Percentiles rank a stretch among this genome's conserved stretches.
phyloP scores from a whole-genome alignment of 2,797 vertebrate species.

The Hemibagrus guttatus region DNA sequence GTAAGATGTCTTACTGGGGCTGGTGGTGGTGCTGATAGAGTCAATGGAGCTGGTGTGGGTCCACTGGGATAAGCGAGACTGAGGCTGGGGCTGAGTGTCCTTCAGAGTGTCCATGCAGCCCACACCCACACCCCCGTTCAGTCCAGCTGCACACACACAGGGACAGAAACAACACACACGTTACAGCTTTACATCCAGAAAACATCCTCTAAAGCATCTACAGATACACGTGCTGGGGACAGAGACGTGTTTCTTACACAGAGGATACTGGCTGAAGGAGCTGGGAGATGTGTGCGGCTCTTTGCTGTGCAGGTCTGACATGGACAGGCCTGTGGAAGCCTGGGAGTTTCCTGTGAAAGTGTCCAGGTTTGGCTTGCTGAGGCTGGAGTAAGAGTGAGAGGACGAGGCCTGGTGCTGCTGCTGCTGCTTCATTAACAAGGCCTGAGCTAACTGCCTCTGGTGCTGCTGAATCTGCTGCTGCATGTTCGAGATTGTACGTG shows the following conservation, averaged over 20 bases:
- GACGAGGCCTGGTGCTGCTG: conserved; percentile 81
- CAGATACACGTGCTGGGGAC: neutral
- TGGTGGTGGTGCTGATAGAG: conserved; percentile 88
- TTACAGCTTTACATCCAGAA: neutral
- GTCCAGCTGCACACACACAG: conserved; percentile 78
- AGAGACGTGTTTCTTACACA: conserved; percentile 77
- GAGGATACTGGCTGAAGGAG: conserved; percentile 90
- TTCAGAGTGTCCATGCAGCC: conserved; percentile 96
- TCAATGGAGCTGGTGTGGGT: conserved; percentile 96
- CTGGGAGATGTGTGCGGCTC: conserved; percentile 92
- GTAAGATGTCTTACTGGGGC: conserved; percentile 83
- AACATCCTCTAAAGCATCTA: neutral
- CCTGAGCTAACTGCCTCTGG: conserved; percentile 99
- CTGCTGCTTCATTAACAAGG: conserved; percentile 96
- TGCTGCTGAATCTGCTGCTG: conserved; percentile 99
- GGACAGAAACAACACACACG: neutral
- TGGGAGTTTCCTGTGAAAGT: conserved; percentile 87
- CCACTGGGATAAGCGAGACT: conserved; percentile 98
- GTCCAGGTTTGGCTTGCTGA: conserved; percentile 92
- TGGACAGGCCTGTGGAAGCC: conserved; percentile 84
- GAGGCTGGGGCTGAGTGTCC: conserved; percentile 88
- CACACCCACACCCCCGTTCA: conserved; percentile 96
- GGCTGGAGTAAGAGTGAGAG: conserved; percentile 76
- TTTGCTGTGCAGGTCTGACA: conserved; percentile 98
- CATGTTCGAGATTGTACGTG: conserved; percentile 99